Base-by-base conservation (phyloP, 2,888 invertebrate species). In the Achlya flavicornis region DNA sequence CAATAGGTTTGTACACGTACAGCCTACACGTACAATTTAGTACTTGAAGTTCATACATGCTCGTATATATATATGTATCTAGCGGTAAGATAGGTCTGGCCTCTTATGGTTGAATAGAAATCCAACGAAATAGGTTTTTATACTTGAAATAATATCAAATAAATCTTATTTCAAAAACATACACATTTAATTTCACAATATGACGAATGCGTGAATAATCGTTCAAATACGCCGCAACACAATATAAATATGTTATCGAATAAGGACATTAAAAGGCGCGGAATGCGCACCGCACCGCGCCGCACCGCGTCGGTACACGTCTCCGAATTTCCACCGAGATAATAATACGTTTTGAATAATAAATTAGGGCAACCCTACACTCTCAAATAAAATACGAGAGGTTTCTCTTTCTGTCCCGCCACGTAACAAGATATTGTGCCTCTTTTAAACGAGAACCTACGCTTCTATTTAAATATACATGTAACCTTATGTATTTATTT, bases 261-360 rank as follows among this genome's bases (percentile, higher is more conserved):
- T 16, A 16, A 48, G n/a, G 48, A 48, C 48, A 48, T 48, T 48
- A 48, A 11, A 48, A 46, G 48, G 14, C 16, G 48, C 48, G 48
- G 48, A 48, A 48, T 48, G 48, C 48, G n/a, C 48, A n/a, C 48
- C 48, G 16, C 46, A 3, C 46, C 48, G 48, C 16, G 11, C 48
- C 48, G 16, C 46, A 3, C 46, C 48, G 48, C 16, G 11, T 16
- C 48, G 46, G n/a, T 7, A 48, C 7, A 48, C 48, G 48, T 48
- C 48, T n/a, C 48, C 7, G 48, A 48, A 48, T 48, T 48, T 48
- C 48, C 48, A 48, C 6, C 16, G 48, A 48, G 48, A 48, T 48
- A 48, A 48, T 48, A 48, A 48, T 48, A 48, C 48, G 48, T 48
- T 16, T 48, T 48, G 48, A 48, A 48, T 48, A 48, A 48, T 48